Percentiles rank a stretch among this genome's conserved stretches.
phyloP scores from a whole-genome alignment of 2,797 vertebrate species.

The Buphagus erythrorhynchus region DNA sequence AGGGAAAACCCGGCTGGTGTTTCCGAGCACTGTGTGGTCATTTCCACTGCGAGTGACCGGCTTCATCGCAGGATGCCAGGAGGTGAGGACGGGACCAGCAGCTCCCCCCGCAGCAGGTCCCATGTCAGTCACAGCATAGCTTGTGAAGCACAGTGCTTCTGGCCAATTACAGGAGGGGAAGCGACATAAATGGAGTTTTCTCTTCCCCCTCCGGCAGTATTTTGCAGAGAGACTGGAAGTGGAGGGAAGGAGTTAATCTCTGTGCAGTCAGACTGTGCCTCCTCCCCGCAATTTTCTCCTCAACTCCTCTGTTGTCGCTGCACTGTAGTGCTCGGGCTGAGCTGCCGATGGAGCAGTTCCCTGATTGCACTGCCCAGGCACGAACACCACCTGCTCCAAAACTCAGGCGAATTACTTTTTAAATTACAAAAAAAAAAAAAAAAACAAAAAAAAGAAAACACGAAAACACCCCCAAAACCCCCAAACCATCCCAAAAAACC shows the following conservation, averaged over 20 bases:
- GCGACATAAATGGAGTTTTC: neutral
- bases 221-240: neutral
- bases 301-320: neutral
- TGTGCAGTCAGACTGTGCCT: neutral
- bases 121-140: fast-evolving
- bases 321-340: neutral
- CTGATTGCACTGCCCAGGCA: neutral
- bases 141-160: too few relatives aligned
- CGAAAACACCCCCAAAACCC: neutral
- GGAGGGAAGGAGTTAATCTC: conserved; percentile 17
- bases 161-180: neutral
- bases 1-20: neutral
- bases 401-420: neutral
- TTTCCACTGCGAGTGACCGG: neutral
- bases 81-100: neutral
- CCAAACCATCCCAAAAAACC: neutral
- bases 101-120: neutral
- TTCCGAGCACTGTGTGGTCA: neutral
- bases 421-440: neutral
- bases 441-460: neutral
- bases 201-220: neutral
- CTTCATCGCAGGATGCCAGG: neutral
- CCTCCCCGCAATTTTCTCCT: neutral
- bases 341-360: neutral
- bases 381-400: neutral